These are phyloP conservation scores for Furcula furcula DNA, from an alignment of 2,888 invertebrate species.

Conservation along the genomic window DNA sequence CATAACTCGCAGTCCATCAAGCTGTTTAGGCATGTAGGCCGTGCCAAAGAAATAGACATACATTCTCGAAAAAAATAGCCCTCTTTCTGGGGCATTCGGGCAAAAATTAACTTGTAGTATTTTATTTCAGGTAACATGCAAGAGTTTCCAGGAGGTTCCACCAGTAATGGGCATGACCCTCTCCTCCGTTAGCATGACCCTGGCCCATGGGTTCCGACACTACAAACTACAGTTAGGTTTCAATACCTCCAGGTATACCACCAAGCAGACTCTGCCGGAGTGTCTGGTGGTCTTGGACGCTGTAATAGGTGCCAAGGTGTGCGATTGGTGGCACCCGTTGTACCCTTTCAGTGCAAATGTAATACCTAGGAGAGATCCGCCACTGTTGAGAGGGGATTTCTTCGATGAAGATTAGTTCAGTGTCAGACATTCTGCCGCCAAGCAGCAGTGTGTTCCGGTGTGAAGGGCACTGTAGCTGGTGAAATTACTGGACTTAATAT, in stretches of 20 bases:
- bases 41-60: too few species aligned
- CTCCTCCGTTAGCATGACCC: conserved; percentile 74
- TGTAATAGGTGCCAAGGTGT: conserved; percentile 51
- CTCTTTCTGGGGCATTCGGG: too few species aligned
- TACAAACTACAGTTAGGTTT: conserved; percentile 80
- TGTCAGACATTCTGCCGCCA: too few species aligned
- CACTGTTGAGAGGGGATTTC: conserved; percentile 17
- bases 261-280: conserved; percentile 52
- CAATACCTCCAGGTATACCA: conserved; percentile 49
- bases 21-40: too few species aligned
- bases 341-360: conserved; percentile 31
- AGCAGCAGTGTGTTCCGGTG: too few species aligned
- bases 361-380: conserved; percentile 16
- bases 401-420: conserved; percentile 19
- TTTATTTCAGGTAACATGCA: conserved; percentile 82
- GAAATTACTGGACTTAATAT: too few species aligned
- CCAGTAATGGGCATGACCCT: conserved; percentile 83
- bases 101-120: too few species aligned
- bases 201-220: conserved; percentile 79
- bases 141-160: conserved; percentile 79
- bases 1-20: too few species aligned
- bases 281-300: conserved; percentile 53
- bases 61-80: too few species aligned
- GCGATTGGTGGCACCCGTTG: conserved; percentile 54
- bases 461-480: too few species aligned